Evolutionary conservation across 1,140 invertebrate genomes (phyloP), one percentile per base, ranked within the genome.

Genomic region (Hyphantria cunea): DNA sequence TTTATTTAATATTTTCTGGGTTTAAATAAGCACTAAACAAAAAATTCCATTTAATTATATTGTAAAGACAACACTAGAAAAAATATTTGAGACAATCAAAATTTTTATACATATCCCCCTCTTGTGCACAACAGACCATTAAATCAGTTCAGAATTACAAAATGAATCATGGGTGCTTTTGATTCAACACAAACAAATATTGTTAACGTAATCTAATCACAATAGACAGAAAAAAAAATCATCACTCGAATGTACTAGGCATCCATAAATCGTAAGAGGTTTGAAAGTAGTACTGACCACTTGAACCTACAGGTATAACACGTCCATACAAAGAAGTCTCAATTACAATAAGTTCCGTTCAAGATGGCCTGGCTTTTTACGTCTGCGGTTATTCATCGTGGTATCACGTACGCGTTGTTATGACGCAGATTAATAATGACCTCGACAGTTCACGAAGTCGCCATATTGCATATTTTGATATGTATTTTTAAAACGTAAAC

Each of bases 381-480:
- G 62, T 47, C 31, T 64, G 6, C 54, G 72, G 63, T 37, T 75
- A 61, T 63, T 56, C 62, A 39, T 31, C 42, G 13, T 8, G 14
- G 8, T 53, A 74, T 68, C 63, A 71, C 66, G 64, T 68, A 75
- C 52, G 61, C 66, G 52, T 39, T 56, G 47, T 48, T 41, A 64
- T 74, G 66, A 71, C 68, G 68, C 66, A 66, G 54, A 65, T 68
- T 66, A 49, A 58, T 25, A 63, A 34, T 66, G 66, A 71, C 65
- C 59, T 63, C 66, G 64, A 54, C 31, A 61, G 42, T 63, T 66
- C 48, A 70, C 39, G 17, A 44, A 8, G 55, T 25, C 55, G 55
- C 55, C 55, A 58, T 58, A 39, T 58, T 58, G 55, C 6, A 49
- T 49, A 39, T 39, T 58, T 49, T 58, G 55, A 48, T 39, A 58